Evolutionary conservation across 1,140 invertebrate species (phyloP).

Genomic region (Zaprionus capensis): DNA sequence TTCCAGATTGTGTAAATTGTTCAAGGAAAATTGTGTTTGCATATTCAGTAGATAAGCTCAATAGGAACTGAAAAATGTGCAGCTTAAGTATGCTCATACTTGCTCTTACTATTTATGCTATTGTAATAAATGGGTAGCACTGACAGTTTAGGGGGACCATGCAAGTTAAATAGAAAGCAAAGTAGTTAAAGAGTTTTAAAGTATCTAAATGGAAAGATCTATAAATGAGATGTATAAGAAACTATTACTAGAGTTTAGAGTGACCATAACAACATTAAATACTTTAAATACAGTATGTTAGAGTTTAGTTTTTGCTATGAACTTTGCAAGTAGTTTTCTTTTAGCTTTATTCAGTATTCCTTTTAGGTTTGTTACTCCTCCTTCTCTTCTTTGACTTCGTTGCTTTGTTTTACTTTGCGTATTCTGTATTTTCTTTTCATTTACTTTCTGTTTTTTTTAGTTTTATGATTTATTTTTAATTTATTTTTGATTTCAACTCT

Average conservation of each 20-base stretch:
- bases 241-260: background rate
- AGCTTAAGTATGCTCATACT: too few species aligned
- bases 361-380: background rate
- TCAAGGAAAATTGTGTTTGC: background rate
- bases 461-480: constrained; percentile 34
- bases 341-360: background rate
- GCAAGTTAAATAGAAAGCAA: background rate
- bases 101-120: background rate
- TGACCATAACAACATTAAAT: background rate
- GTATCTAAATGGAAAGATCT: background rate
- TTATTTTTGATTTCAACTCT: constrained; percentile 47
- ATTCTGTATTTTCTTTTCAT: background rate
- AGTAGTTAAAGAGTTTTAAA: background rate
- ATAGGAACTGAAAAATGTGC: background rate
- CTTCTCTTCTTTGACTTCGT: background rate
- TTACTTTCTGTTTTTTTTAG: constrained; percentile 16
- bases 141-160: background rate
- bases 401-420: constrained; percentile 1
- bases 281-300: too few species aligned
- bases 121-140: background rate
- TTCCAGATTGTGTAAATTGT: background rate
- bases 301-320: too few species aligned
- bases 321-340: background rate
- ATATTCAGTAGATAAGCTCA: background rate
- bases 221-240: too few species aligned